Percentiles rank a stretch among this genome's conserved stretches.
phyloP scores from a whole-genome alignment of 2,113 vertebrate genomes.

The Ciconia stormi region DNA sequence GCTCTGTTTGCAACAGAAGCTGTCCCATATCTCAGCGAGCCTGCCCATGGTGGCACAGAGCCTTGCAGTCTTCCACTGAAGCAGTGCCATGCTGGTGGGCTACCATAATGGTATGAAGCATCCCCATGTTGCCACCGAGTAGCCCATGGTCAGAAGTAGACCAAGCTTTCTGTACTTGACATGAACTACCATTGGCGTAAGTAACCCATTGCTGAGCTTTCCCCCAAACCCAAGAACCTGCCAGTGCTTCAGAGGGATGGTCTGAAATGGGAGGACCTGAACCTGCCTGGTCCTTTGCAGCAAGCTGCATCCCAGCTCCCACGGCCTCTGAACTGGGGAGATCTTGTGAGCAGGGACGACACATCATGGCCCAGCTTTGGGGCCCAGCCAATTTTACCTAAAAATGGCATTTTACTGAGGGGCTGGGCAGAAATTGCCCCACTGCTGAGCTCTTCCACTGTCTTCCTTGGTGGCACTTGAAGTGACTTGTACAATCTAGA shows the following conservation, averaged over 20 bases:
- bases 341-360: background rate
- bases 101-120: background rate
- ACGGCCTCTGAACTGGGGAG: fast-evolving
- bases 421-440: background rate
- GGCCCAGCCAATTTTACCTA: background rate
- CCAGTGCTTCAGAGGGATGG: background rate
- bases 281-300: background rate
- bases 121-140: background rate
- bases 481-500: background rate
- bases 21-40: background rate
- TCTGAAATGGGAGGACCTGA: background rate
- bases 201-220: background rate
- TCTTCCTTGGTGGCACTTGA: background rate
- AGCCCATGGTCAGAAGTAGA: background rate
- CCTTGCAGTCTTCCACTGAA: background rate
- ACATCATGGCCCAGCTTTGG: background rate
- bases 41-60: background rate
- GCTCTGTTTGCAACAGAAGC: background rate
- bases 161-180: background rate
- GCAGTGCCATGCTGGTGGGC: background rate
- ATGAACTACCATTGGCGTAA: background rate
- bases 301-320: fast-evolving
- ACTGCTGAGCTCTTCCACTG: background rate
- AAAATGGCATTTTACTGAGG: background rate
- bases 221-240: background rate